phyloP scores from a whole-genome alignment of 2,797 vertebrate genomes.

The Notoglanidium macrostoma region DNA sequence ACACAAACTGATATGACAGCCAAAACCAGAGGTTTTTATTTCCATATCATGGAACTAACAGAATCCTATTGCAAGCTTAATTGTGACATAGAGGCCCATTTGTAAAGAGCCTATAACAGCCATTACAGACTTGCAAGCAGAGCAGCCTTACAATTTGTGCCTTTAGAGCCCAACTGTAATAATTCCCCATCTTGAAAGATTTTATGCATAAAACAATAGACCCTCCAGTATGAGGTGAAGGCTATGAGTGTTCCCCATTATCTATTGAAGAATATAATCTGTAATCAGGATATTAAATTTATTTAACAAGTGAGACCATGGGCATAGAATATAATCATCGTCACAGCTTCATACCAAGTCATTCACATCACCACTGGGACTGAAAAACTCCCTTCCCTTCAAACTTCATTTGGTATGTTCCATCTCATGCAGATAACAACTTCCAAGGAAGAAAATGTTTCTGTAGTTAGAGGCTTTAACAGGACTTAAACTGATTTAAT shows the following conservation, averaged over 20 bases:
- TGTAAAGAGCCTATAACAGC: constrained; percentile 1
- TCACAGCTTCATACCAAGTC: neutral
- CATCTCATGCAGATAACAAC: neutral
- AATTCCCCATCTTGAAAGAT: neutral
- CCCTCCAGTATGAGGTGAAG: neutral
- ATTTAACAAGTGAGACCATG: neutral
- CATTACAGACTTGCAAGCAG: neutral
- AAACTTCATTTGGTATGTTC: neutral
- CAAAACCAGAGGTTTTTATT: neutral
- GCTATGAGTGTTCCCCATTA: too few species aligned
- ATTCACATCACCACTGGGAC: neutral
- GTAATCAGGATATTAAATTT: neutral
- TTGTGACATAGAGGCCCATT: neutral
- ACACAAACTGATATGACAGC: neutral
- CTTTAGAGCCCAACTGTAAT: neutral
- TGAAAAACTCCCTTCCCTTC: neutral
- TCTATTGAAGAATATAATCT: neutral
- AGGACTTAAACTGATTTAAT: neutral
- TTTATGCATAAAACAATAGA: neutral
- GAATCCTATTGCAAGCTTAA: neutral
- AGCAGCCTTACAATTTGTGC: constrained; percentile 1
- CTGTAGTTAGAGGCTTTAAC: neutral
- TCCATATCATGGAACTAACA: neutral
- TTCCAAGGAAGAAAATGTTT: neutral
- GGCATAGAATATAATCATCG: neutral